Base-by-base conservation (phyloP, 1,140 invertebrate species). In the Battus philenor region DNA sequence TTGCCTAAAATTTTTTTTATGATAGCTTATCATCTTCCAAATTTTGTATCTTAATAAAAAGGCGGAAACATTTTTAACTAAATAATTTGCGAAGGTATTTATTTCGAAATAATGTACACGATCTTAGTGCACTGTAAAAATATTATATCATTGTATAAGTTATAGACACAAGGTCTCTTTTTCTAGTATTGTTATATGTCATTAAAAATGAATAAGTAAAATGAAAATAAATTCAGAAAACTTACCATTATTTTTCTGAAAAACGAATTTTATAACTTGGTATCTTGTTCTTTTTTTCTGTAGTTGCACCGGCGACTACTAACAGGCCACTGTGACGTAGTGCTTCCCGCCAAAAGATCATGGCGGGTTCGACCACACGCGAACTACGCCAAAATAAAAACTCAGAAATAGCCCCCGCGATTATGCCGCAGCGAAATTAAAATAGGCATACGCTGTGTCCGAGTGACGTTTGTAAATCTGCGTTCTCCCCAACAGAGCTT, bases 331-430 rank as follows among this genome's bases (percentile, higher is more conserved):
- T 83, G 61, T 68, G 67, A 66, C 52, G 65, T 68, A 67, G 64
- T 69, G 61, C 78, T 82, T 82, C 73, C 77, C 78, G 78, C 79
- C 76, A 83, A 83, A 83, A 80, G 58, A 59, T 53, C 59, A 56
- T 58, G 49, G 59, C 57, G 49, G 44, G 44, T 47, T 50, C 69
- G 71, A 83, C 79, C 79, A 83, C 79, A 83, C 79, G 79, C 77
- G 77, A 83, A 83, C 79, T 76, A 70, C 69, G 72, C 72, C 59
- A 78, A 84, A 84, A 84, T 84, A 81, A 84, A 84, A 84, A 69
- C 41, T 74, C 68, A 20, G 74, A 84, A 84, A 84, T 84, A 84
- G 73, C 75, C 63, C 59, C 32, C 59, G 57, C 66, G 71, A 80
- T 79, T 73, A 66, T 77, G 58, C 67, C 65, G 71, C 68, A 58